phyloP scores from a whole-genome alignment of 2,888 invertebrate genomes.

The Apotomis betuletana region DNA sequence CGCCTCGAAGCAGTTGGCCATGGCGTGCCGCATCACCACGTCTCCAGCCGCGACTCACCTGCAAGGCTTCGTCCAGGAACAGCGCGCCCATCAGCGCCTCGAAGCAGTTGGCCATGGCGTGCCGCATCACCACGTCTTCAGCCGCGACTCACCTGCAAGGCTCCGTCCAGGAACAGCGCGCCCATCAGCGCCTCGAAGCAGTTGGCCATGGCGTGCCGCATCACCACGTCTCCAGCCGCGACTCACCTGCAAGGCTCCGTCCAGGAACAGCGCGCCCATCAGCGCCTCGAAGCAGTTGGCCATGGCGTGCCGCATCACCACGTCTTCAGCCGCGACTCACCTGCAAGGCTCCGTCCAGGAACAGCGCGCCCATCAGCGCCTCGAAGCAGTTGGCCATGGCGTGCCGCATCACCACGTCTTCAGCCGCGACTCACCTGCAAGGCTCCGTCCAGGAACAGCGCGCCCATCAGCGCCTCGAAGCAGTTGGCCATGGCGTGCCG shows the following conservation, averaged over 20 bases:
- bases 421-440: slow-evolving; percentile 83
- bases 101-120: too few relatives aligned
- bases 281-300: slow-evolving; percentile 99
- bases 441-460: slow-evolving; percentile 96
- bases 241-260: slow-evolving; percentile 91
- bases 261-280: slow-evolving; percentile 98
- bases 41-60: too few relatives aligned
- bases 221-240: too few relatives aligned
- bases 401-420: slow-evolving; percentile 95
- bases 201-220: too few relatives aligned
- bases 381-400: slow-evolving; percentile 99
- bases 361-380: slow-evolving; percentile 98
- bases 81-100: too few relatives aligned
- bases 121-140: too few relatives aligned
- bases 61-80: too few relatives aligned
- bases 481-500: slow-evolving; percentile 99
- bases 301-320: slow-evolving; percentile 98
- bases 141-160: too few relatives aligned
- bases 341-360: slow-evolving; percentile 95
- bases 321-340: slow-evolving; percentile 83
- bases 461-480: slow-evolving; percentile 99
- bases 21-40: too few relatives aligned
- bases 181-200: too few relatives aligned
- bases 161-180: too few relatives aligned
- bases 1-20: too few relatives aligned